Percentiles rank a stretch among this genome's conserved stretches.
Evolutionary conservation across 2,888 invertebrate species (phyloP).

Genomic region (Andrena camellia): DNA sequence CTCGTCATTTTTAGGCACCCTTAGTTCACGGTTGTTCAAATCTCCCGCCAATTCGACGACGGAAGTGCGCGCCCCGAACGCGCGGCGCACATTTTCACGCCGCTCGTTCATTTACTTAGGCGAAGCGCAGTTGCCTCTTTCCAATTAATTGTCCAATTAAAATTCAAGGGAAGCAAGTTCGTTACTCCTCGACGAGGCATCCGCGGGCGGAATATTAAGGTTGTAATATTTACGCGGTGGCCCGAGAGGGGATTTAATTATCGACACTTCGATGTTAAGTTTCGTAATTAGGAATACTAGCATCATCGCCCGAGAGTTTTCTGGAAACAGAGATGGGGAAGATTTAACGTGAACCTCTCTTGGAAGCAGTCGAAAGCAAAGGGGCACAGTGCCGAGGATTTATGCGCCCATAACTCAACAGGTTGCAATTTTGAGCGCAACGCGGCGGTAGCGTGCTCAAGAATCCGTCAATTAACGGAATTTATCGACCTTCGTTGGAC

Average conservation of each 20-base stretch:
- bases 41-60: slow-evolving; percentile 1
- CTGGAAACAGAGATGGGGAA: background rate
- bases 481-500: too few relatives aligned
- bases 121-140: slow-evolving; percentile 15
- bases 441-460: background rate
- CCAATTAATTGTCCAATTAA: slow-evolving; percentile 60
- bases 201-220: slow-evolving; percentile 36
- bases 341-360: background rate
- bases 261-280: slow-evolving; percentile 36
- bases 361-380: too few relatives aligned
- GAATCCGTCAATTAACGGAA: too few relatives aligned
- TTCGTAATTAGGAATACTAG: slow-evolving; percentile 31
- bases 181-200: slow-evolving; percentile 9
- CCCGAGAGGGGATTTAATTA: slow-evolving; percentile 32
- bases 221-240: slow-evolving; percentile 13
- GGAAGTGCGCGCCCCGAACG: slow-evolving; percentile 18
- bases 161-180: slow-evolving; percentile 40
- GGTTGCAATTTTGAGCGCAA: too few relatives aligned
- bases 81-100: slow-evolving; percentile 5
- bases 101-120: slow-evolving; percentile 15
- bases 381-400: too few relatives aligned
- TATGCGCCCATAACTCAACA: too few relatives aligned
- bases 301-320: background rate
- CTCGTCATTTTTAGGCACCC: background rate
- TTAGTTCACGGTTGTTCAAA: background rate